These are phyloP conservation scores for Nephrotoma flavescens DNA, from an alignment of 2,888 invertebrate genomes.

Conservation along the genomic window DNA sequence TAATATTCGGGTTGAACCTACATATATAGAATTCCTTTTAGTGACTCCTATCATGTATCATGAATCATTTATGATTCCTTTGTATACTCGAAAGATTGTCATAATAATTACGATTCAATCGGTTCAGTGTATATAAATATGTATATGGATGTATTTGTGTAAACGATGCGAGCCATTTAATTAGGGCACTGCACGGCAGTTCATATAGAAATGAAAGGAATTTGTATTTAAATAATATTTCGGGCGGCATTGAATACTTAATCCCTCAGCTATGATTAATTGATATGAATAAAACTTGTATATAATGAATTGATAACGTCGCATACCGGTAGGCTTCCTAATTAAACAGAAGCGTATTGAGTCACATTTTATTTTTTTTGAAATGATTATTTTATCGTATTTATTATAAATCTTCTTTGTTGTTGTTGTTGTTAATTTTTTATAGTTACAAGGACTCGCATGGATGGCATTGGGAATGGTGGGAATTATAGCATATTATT, in stretches of 20 bases:
- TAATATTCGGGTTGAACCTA: neutral
- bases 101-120: neutral
- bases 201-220: neutral
- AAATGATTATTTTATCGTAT: neutral
- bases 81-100: neutral
- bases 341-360: neutral
- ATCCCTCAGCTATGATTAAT: neutral
- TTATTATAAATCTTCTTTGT: neutral
- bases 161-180: too few relatives aligned
- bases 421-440: neutral
- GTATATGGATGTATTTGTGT: neutral
- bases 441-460: constrained; percentile 26
- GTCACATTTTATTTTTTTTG: neutral
- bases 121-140: neutral
- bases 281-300: neutral
- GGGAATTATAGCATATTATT: constrained; percentile 28
- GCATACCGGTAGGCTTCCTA: neutral
- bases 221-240: neutral
- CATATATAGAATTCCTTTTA: neutral
- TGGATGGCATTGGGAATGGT: constrained; percentile 29
- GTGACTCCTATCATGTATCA: neutral
- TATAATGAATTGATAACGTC: neutral
- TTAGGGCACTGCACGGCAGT: too few relatives aligned
- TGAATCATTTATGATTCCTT: neutral
- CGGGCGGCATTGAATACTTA: neutral